phyloP scores from a whole-genome alignment of 1,140 invertebrate species.

The Apis dorsata region DNA sequence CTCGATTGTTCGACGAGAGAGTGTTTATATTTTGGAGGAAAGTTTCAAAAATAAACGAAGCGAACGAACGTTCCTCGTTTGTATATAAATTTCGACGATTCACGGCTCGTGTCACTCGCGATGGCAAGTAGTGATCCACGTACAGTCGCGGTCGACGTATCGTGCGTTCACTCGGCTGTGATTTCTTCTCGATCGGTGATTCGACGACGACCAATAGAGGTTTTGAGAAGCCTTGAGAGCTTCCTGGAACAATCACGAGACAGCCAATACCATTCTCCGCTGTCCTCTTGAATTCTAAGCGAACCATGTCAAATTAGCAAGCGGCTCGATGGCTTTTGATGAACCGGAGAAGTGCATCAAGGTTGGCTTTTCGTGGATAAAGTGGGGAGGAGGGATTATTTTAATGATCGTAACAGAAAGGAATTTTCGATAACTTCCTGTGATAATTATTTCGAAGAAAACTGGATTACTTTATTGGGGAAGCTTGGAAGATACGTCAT shows the following conservation, averaged over 20 bases:
- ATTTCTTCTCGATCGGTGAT: background rate
- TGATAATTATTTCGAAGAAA: too few species aligned
- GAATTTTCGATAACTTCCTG: background rate
- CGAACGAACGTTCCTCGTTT: background rate
- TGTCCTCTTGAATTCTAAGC: background rate
- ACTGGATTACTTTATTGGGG: too few species aligned
- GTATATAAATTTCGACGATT: background rate
- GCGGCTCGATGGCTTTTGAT: conserved; percentile 18
- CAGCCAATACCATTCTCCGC: conserved; percentile 21
- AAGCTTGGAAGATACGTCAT: too few species aligned
- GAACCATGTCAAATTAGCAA: conserved; percentile 31
- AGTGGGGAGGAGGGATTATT: background rate
- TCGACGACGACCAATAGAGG: background rate
- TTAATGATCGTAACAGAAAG: background rate
- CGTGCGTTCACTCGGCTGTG: too few species aligned
- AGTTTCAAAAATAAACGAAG: conserved; percentile 1
- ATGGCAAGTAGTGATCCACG: background rate
- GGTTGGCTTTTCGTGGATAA: background rate
- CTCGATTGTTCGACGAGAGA: background rate
- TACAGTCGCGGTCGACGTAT: background rate
- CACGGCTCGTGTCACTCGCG: background rate
- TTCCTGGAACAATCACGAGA: conserved; percentile 16
- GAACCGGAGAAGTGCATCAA: background rate
- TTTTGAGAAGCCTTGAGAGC: conserved; percentile 3
- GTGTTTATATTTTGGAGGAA: background rate